Percentiles rank a stretch among this genome's conserved stretches.
These are phyloP conservation scores for Pristiophorus japonicus DNA, from an alignment of 2,113 vertebrate species.

Conservation along the genomic window DNA sequence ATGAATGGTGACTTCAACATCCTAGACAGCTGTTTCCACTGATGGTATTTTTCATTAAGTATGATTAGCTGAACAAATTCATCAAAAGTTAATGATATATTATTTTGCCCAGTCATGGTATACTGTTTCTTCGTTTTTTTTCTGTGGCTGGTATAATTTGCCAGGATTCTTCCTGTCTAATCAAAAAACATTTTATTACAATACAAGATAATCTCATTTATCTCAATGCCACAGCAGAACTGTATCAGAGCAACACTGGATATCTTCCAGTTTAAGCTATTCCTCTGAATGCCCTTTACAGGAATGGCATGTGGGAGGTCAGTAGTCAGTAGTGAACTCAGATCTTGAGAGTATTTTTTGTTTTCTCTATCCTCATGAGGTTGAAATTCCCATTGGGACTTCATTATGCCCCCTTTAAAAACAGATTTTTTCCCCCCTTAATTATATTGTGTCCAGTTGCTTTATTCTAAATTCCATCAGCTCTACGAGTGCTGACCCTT, in stretches of 20 bases:
- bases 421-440: neutral
- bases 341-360: neutral
- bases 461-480: neutral
- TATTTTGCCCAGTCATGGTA: neutral
- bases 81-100: constrained; percentile 5
- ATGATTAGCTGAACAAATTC: constrained; percentile 24
- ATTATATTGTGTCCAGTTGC: neutral
- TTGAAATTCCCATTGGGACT: neutral
- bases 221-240: neutral
- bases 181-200: neutral
- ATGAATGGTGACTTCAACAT: constrained; percentile 2
- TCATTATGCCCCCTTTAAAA: neutral
- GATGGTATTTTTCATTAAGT: neutral
- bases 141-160: neutral
- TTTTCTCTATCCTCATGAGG: neutral
- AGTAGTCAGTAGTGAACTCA: neutral
- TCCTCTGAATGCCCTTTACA: neutral
- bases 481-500: neutral
- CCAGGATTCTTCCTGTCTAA: neutral
- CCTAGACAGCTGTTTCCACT: neutral
- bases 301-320: too few relatives aligned
- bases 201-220: neutral
- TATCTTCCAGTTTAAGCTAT: neutral
- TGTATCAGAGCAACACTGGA: neutral
- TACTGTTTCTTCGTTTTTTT: neutral